Percentiles rank a stretch among this genome's conserved stretches.
phyloP scores from a whole-genome alignment of 2,888 invertebrate species.

The Netelia inedita region DNA sequence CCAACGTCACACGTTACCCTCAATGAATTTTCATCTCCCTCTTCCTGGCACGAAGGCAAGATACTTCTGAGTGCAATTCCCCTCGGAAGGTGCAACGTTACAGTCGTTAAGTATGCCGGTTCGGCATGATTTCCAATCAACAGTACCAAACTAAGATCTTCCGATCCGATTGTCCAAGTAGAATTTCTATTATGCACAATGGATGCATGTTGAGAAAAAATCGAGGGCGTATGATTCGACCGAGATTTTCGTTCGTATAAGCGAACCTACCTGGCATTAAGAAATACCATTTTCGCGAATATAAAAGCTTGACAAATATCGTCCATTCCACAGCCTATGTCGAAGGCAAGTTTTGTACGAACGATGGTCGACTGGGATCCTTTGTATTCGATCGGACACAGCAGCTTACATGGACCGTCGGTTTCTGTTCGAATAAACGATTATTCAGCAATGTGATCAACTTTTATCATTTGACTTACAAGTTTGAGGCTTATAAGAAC shows the following conservation, averaged over 20 bases:
- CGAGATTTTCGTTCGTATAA: neutral
- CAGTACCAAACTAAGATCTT: slow-evolving; percentile 74
- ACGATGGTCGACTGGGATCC: slow-evolving; percentile 55
- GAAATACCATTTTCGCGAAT: slow-evolving; percentile 41
- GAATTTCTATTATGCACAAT: slow-evolving; percentile 66
- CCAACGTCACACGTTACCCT: slow-evolving; percentile 75
- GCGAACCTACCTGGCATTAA: slow-evolving; percentile 21
- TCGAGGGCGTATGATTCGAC: neutral
- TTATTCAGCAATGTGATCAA: neutral
- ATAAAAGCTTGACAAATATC: slow-evolving; percentile 74
- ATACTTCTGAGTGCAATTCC: slow-evolving; percentile 75
- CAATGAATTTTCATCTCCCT: slow-evolving; percentile 47
- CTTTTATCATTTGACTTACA: slow-evolving; percentile 14
- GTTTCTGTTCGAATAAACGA: too few relatives aligned
- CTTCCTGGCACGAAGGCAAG: slow-evolving; percentile 76
- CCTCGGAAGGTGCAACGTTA: slow-evolving; percentile 73
- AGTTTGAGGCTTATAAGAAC: slow-evolving; percentile 26
- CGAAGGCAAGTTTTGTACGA: slow-evolving; percentile 73
- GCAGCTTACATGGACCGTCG: slow-evolving; percentile 40
- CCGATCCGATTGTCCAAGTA: slow-evolving; percentile 79
- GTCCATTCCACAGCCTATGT: slow-evolving; percentile 78
- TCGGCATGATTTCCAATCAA: slow-evolving; percentile 76
- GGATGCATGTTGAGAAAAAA: too few relatives aligned
- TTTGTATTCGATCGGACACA: slow-evolving; percentile 74
- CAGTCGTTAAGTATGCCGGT: slow-evolving; percentile 76